Evolutionary conservation across 1,140 invertebrate genomes (phyloP).

Genomic region (Bactericera cockerelli): DNA sequence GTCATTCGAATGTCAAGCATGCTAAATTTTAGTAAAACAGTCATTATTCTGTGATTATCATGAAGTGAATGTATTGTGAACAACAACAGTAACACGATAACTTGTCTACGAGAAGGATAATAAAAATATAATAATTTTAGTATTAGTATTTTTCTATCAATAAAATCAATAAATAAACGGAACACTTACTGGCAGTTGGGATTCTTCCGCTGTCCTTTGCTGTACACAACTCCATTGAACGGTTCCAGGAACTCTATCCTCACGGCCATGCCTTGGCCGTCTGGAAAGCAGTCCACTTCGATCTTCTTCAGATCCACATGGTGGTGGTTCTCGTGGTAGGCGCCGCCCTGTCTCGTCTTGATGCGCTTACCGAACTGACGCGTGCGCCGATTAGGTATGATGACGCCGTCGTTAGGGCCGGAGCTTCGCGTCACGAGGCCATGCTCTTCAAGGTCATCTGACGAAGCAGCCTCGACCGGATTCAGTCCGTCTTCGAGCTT

Average conservation of each 20-base stretch:
- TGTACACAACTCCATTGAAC: constrained; percentile 56
- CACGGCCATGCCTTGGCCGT: constrained; percentile 29
- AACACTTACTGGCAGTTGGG: constrained; percentile 43
- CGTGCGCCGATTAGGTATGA: constrained; percentile 15
- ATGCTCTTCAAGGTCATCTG: background rate
- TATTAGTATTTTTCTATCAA: no score
- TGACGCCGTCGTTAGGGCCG: constrained; percentile 11
- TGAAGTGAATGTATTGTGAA: no score
- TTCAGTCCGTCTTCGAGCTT: background rate
- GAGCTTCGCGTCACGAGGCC: constrained; percentile 13
- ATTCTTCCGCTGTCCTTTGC: constrained; percentile 47
- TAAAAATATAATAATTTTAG: no score
- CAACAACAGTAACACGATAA: no score
- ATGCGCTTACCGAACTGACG: constrained; percentile 13
- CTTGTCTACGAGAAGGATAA: no score
- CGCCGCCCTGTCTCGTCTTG: constrained; percentile 1
- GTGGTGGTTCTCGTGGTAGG: constrained; percentile 16
- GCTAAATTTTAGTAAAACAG: no score
- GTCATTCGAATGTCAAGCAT: no score
- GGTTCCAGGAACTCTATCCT: constrained; percentile 43
- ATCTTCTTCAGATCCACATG: constrained; percentile 32
- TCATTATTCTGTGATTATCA: no score
- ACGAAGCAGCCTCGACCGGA: background rate
- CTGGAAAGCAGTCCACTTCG: constrained; percentile 43
- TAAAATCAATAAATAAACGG: no score